phyloP scores from a whole-genome alignment of 2,888 invertebrate species.

The Prionchulus punctatus region DNA sequence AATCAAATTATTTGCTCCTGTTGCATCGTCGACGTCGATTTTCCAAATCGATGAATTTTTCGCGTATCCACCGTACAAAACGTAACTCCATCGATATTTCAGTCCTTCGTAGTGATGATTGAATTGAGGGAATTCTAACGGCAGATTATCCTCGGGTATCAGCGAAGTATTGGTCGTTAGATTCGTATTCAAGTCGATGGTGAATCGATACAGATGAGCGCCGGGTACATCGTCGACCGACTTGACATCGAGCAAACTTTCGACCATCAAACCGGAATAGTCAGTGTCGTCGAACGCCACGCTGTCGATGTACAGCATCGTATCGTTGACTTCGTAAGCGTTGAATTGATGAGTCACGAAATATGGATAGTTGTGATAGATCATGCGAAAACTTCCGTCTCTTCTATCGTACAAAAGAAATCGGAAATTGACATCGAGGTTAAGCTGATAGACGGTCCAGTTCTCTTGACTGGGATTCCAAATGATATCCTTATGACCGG shows the following conservation, averaged over 20 bases:
- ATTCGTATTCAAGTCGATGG: neutral
- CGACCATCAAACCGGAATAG: too few species aligned
- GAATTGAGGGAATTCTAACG: conserved; percentile 23
- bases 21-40: conserved; percentile 27
- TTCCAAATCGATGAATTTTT: conserved; percentile 3
- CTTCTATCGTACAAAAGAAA: conserved; percentile 1
- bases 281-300: too few species aligned
- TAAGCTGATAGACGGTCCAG: neutral
- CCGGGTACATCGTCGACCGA: too few species aligned
- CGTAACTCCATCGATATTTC: conserved; percentile 23
- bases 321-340: too few species aligned
- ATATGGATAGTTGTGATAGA: conserved; percentile 12
- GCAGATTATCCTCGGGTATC: neutral
- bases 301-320: too few species aligned
- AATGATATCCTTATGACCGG: neutral
- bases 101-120: conserved; percentile 27
- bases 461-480: neutral
- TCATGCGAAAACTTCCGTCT: neutral
- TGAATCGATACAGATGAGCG: too few species aligned
- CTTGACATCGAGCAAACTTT: neutral
- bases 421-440: neutral
- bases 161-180: neutral
- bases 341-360: too few species aligned
- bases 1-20: too few species aligned
- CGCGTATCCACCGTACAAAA: neutral